Base-by-base conservation (phyloP, 2,888 invertebrate genomes). In the Anarsia innoxiella region DNA sequence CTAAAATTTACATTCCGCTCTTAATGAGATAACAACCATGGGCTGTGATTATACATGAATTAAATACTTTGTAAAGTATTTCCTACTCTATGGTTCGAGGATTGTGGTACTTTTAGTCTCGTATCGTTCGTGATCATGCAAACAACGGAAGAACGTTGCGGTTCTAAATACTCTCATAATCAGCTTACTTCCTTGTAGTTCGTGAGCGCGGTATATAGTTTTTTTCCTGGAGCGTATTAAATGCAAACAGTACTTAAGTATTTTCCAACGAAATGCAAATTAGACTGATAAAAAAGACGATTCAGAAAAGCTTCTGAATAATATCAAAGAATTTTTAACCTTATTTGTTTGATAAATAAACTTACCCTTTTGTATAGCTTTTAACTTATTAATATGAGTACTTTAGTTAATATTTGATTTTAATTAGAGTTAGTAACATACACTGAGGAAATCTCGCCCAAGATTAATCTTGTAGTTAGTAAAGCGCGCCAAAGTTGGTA, bases 381-480 rank as follows among this genome's bases (percentile, higher is more conserved):
- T 29, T 40, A 38, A 33, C 33, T 40, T 38, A 40, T 40, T 29
- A 37, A 32, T 16, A 37, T 16, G 37, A 30, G 25, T 27, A 38
- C 28, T 31, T 19, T 11, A 16, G 33, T 64, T 62, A 64, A 66
- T 68, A 67, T 66, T 70, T 66, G 63, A 66, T 64, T 55, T 53
- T 64, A 65, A 71, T 70, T 68, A 60, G 66, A 68, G 60, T 70
- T 67, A 54, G 60, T 58, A 58, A 60, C 56, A 56, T 59, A 60
- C 55, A 54, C 54, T 60, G 49, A 53, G 57, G 57, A 48, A 53
- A 62, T 61, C 61, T 59, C 59, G 57, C 58, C 56, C 55, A 59
- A 62, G 67, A 70, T 69, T 71, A 73, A 71, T 70, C 70, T 64
- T 58, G 53, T 53, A 69, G 65, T 68, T 68, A 59, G 60, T 59